Evolutionary conservation across 92 coral and sea anemone species (phyloP).

Genomic region (Paragorgia papillata): DNA sequence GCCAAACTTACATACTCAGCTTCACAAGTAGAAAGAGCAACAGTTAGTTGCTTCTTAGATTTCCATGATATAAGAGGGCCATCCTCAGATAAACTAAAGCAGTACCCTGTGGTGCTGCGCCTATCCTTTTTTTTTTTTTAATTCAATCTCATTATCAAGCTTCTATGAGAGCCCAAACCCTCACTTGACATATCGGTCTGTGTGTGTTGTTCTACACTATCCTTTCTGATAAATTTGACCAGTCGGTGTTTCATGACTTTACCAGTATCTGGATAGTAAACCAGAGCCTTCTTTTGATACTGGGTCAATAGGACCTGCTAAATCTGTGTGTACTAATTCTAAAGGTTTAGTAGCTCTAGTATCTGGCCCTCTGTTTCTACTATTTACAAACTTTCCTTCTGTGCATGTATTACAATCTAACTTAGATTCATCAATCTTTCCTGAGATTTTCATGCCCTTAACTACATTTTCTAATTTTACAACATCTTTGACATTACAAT

Average conservation of each 20-base stretch:
- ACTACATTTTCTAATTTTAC: conserved; percentile 24
- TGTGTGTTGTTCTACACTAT: neutral
- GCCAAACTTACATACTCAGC: conserved; percentile 19
- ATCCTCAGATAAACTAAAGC: conserved; percentile 12
- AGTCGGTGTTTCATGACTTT: conserved; percentile 21
- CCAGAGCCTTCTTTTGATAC: neutral
- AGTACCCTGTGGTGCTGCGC: conserved; percentile 26
- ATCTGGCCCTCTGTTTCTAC: conserved; percentile 31
- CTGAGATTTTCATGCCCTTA: conserved; percentile 39
- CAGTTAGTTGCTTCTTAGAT: conserved; percentile 24
- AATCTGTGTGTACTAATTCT: conserved; percentile 36
- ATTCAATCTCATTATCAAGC: too few species aligned
- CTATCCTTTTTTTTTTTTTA: too few species aligned
- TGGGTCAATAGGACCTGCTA: conserved; percentile 19
- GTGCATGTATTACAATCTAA: conserved; percentile 35
- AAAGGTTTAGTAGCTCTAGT: conserved; percentile 26
- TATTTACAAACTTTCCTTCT: conserved; percentile 9
- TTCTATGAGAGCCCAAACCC: too few species aligned
- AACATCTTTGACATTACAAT: conserved; percentile 31
- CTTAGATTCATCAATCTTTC: conserved; percentile 7
- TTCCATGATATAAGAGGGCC: conserved; percentile 30
- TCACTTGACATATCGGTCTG: too few species aligned
- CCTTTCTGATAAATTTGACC: neutral
- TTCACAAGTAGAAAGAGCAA: conserved; percentile 37
- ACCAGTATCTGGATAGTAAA: conserved; percentile 14